These are phyloP conservation scores for Drosophila stalkeri DNA, from an alignment of 2,888 invertebrate genomes.

Conservation along the genomic window DNA sequence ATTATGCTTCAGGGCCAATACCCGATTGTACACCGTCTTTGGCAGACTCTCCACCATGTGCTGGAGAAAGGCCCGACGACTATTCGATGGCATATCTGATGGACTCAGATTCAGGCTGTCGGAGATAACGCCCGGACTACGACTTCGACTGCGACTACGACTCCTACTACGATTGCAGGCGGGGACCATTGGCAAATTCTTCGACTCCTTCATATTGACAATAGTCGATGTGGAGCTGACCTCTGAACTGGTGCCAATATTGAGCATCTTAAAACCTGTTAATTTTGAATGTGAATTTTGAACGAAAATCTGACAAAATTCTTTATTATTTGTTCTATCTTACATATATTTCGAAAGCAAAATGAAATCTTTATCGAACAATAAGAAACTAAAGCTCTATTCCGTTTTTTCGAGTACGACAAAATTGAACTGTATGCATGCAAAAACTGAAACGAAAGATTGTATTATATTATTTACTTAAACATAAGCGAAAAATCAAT, in stretches of 20 bases:
- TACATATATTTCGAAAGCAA: constrained; percentile 23
- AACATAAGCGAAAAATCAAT: too few relatives aligned
- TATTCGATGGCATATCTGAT: constrained; percentile 51
- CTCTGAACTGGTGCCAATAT: constrained; percentile 25
- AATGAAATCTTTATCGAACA: background rate
- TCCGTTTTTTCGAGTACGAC: background rate
- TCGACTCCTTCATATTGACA: constrained; percentile 5
- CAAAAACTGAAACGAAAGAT: background rate
- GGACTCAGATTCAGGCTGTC: constrained; percentile 32
- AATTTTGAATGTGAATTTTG: constrained; percentile 44
- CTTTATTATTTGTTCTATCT: background rate
- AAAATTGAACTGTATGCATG: background rate
- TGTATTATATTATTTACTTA: too few relatives aligned
- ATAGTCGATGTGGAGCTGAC: constrained; percentile 33
- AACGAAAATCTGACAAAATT: constrained; percentile 25
- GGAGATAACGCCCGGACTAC: constrained; percentile 23
- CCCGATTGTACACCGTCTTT: constrained; percentile 47
- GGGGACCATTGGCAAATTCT: background rate
- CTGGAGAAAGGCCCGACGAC: constrained; percentile 57
- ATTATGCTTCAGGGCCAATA: constrained; percentile 57
- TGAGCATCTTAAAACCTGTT: constrained; percentile 29
- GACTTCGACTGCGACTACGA: constrained; percentile 8
- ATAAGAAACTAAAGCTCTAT: background rate
- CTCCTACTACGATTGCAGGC: background rate
- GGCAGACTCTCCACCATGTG: constrained; percentile 57